These are phyloP conservation scores for Acanthornis magna DNA, from an alignment of 2,797 vertebrate species.

Conservation along the genomic window DNA sequence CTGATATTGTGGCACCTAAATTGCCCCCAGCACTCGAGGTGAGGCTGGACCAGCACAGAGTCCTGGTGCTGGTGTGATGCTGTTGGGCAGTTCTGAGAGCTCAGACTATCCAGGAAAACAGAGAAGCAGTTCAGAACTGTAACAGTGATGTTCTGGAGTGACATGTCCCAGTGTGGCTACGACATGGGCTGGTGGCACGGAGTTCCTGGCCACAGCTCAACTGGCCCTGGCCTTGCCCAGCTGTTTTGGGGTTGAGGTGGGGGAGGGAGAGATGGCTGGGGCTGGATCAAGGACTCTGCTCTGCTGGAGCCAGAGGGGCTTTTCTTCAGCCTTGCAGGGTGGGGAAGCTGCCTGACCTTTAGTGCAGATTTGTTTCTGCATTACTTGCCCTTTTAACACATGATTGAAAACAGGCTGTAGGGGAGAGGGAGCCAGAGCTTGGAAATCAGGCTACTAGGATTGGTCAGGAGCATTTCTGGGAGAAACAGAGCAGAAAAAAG, in stretches of 20 bases:
- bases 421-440: neutral
- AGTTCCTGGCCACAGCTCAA: neutral
- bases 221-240: fast-evolving
- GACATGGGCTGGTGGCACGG: fast-evolving
- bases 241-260: neutral
- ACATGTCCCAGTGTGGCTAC: neutral
- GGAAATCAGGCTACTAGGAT: neutral
- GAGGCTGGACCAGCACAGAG: neutral
- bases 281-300: neutral
- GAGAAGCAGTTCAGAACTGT: neutral
- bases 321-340: neutral
- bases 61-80: neutral
- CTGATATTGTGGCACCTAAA: neutral
- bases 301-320: neutral
- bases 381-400: conserved; percentile 6
- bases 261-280: neutral
- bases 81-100: neutral
- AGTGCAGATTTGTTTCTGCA: neutral
- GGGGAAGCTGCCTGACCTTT: neutral
- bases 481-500: neutral
- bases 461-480: neutral
- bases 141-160: neutral
- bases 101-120: neutral
- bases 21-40: neutral
- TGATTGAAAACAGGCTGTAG: neutral